Base-by-base conservation (phyloP, 2,113 vertebrate genomes). In the Myocastor coypus region DNA sequence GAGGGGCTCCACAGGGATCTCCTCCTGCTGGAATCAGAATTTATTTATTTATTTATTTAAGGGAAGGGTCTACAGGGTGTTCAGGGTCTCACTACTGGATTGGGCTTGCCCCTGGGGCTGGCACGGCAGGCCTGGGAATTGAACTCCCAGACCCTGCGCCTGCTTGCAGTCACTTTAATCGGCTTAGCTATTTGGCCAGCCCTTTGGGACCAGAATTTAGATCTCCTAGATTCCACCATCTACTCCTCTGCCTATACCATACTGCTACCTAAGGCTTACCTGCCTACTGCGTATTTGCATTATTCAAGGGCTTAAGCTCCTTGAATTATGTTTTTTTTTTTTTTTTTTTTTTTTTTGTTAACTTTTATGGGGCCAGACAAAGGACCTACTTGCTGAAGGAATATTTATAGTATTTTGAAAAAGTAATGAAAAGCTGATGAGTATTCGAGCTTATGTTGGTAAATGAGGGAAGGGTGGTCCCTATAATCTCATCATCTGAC, bases 391-490 rank as follows among this genome's bases (percentile, higher is more conserved):
- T 57, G 46, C 82, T 89, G 66, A 92, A 77, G 52, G 42, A 88
- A 46, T 92, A 24, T 42, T 12, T 28, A 34, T 24, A 82, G 85
- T 34, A 46, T 46, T 91, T 91, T 95, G 77, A 89, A 95, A 55
- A 84, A 77, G 28, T 4, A 52, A 12, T 16, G n/a, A 75, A 75
- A 83, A 66, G 8, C 46, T 46, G 46, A 46, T 46, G 46, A 46
- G 46, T 8, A 46, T 46, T 46, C 8, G 46, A 46, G 59, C 68
- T 3, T 75, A n/a, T 14, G 8, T 34, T 50, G 46, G 42, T 64
- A 88, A 75, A 91, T 66, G 88, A 81, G 75, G 88, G 28, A 32
- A 52, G 46, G 16, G 69, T 75, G 37, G 37, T 10, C 37, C n/a
- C 2, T 71, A 20, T 75, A 75, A 26, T 75, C 71, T 73, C 37